Evolutionary conservation across 92 coral and sea anemone species (phyloP).

Genomic region (Scolanthus callimorphus): DNA sequence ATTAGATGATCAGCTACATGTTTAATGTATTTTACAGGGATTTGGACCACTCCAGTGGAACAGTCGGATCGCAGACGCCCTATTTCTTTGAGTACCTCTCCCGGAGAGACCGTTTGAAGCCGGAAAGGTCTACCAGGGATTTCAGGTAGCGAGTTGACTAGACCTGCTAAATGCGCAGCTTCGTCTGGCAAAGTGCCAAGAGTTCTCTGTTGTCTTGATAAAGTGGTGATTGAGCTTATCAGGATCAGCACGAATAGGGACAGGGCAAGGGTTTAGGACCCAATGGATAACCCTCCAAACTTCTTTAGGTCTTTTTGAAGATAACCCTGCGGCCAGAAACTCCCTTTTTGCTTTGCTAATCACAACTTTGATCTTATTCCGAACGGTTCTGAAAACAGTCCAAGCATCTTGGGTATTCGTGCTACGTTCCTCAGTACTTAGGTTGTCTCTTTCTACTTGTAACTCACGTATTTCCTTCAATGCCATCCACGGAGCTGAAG

Average conservation of each 20-base stretch:
- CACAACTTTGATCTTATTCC: too few species aligned
- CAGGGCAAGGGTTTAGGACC: conserved; percentile 58
- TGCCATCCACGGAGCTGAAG: conserved; percentile 62
- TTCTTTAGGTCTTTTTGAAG: conserved; percentile 52
- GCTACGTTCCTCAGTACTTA: conserved; percentile 27
- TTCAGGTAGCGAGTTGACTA: conserved; percentile 7
- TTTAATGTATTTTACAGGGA: conserved; percentile 32
- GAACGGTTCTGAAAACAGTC: conserved; percentile 42
- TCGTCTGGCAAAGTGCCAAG: conserved; percentile 13
- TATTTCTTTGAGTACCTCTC: conserved; percentile 16
- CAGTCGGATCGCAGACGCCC: conserved; percentile 22
- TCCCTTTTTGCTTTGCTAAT: too few species aligned
- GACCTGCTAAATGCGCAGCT: conserved; percentile 5
- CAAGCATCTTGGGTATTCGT: conserved; percentile 28
- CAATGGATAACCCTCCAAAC: conserved; percentile 63
- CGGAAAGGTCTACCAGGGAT: background rate
- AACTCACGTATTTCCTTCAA: conserved; percentile 24
- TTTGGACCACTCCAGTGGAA: conserved; percentile 33
- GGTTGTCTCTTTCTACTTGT: conserved; percentile 31
- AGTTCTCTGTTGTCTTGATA: conserved; percentile 29
- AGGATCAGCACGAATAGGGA: conserved; percentile 37
- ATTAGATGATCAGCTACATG: conserved; percentile 9
- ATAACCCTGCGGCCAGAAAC: conserved; percentile 26
- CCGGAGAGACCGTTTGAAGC: conserved; percentile 5
- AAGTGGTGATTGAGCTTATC: conserved; percentile 22